phyloP scores from a whole-genome alignment of 2,797 vertebrate species.

The Anguilla obscura region DNA sequence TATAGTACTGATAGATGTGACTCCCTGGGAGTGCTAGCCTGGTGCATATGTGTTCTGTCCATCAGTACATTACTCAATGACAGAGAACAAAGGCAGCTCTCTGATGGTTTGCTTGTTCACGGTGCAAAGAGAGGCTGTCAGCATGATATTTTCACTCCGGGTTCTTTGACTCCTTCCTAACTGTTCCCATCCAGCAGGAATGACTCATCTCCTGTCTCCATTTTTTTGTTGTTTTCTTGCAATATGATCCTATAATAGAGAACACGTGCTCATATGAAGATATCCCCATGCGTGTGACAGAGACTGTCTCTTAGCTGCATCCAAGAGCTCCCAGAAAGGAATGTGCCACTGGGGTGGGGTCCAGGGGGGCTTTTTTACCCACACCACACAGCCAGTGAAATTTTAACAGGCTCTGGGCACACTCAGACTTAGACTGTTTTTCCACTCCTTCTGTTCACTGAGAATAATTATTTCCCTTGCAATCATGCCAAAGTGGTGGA shows the following conservation, averaged over 20 bases:
- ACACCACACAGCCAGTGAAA: background rate
- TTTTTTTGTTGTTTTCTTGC: background rate
- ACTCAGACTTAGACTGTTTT: background rate
- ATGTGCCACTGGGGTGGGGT: background rate
- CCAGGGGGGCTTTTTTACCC: background rate
- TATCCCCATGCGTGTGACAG: background rate
- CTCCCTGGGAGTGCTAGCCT: background rate
- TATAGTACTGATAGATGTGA: background rate
- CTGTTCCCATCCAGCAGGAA: background rate
- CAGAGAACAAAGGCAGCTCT: background rate
- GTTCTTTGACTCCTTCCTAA: background rate
- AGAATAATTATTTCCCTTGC: background rate
- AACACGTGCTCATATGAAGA: background rate
- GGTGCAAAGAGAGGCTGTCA: conserved; percentile 16
- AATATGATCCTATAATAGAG: background rate
- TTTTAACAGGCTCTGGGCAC: background rate
- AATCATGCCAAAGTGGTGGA: background rate
- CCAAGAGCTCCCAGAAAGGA: background rate
- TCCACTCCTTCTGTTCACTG: background rate
- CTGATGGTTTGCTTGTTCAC: background rate
- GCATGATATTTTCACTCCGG: background rate
- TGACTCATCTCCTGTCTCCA: background rate
- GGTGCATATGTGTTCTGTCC: background rate
- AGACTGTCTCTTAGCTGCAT: background rate
- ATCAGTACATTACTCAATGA: background rate